Conservation (phyloP, 2,113 vertebrate genomes). For the Phocoena sinus region DNA sequence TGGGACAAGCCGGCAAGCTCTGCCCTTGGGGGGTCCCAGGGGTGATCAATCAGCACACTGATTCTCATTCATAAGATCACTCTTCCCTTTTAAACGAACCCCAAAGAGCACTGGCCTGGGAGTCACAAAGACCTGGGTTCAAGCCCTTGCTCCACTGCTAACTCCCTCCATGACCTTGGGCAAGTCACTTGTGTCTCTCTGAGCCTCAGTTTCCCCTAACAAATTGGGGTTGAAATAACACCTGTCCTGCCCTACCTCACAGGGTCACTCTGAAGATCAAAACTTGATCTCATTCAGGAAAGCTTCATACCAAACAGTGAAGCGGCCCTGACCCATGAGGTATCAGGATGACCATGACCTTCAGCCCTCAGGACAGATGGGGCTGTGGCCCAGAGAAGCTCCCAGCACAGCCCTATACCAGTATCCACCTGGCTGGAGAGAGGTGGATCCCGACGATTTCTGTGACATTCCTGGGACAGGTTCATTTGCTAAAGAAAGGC, state of each 20-base stretch:
- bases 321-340: conserved; percentile 57
- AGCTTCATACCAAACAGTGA: conserved; percentile 36
- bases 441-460: background rate
- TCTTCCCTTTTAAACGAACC: conserved; percentile 8
- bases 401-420: conserved; percentile 19
- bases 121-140: conserved; percentile 23
- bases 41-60: background rate
- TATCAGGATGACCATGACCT: conserved; percentile 22
- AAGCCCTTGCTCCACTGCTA: conserved; percentile 5
- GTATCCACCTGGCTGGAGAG: background rate
- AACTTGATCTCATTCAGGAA: conserved; percentile 38
- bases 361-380: background rate
- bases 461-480: conserved; percentile 58
- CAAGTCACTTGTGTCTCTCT: conserved; percentile 47
- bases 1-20: background rate
- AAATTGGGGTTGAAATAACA: conserved; percentile 55
- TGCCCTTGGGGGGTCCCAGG: background rate
- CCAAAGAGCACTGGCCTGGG: background rate
- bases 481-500: conserved; percentile 51
- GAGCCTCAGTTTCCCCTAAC: conserved; percentile 60
- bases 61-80: background rate
- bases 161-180: conserved; percentile 34
- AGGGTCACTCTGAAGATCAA: conserved; percentile 57
- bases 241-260: conserved; percentile 68
- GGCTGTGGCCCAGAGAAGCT: conserved; percentile 27